These are phyloP conservation scores for Parambassis ranga DNA, from an alignment of 2,797 vertebrate genomes.

Conservation along the genomic window DNA sequence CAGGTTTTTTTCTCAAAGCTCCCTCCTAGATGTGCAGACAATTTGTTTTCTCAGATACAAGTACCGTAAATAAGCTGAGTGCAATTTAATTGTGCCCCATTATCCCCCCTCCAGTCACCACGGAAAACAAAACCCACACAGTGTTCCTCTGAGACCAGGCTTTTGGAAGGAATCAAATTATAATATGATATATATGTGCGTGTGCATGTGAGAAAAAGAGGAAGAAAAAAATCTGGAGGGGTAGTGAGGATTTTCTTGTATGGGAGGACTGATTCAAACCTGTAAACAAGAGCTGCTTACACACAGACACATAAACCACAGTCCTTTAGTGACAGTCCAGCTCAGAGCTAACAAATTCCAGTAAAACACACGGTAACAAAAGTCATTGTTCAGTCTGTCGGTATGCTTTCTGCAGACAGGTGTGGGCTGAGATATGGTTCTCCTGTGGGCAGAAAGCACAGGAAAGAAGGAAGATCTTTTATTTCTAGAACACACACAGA, in stretches of 20 bases:
- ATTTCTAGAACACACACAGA: slow-evolving; percentile 54
- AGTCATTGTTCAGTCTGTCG: slow-evolving; percentile 46
- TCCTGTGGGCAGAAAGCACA: slow-evolving; percentile 14
- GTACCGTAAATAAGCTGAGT: slow-evolving; percentile 79
- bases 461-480: slow-evolving; percentile 31
- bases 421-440: slow-evolving; percentile 25
- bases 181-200: slow-evolving; percentile 7
- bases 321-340: slow-evolving; percentile 23
- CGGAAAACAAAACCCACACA: slow-evolving; percentile 70
- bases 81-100: slow-evolving; percentile 77
- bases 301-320: slow-evolving; percentile 4
- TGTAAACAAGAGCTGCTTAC: slow-evolving; percentile 26
- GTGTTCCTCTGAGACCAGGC: slow-evolving; percentile 55
- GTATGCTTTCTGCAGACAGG: slow-evolving; percentile 1
- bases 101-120: slow-evolving; percentile 67
- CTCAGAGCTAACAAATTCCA: slow-evolving; percentile 57
- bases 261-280: slow-evolving; percentile 26
- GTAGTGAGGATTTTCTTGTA: slow-evolving; percentile 14
- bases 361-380: slow-evolving; percentile 44
- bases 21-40: slow-evolving; percentile 56
- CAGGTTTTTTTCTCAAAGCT: too few species aligned
- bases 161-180: slow-evolving; percentile 69
- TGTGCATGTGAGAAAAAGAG: slow-evolving; percentile 2
- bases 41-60: slow-evolving; percentile 78
- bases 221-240: slow-evolving; percentile 20